Evolutionary conservation across 2,797 vertebrate genomes (phyloP).

Genomic region (Peromyscus melanophrys): DNA sequence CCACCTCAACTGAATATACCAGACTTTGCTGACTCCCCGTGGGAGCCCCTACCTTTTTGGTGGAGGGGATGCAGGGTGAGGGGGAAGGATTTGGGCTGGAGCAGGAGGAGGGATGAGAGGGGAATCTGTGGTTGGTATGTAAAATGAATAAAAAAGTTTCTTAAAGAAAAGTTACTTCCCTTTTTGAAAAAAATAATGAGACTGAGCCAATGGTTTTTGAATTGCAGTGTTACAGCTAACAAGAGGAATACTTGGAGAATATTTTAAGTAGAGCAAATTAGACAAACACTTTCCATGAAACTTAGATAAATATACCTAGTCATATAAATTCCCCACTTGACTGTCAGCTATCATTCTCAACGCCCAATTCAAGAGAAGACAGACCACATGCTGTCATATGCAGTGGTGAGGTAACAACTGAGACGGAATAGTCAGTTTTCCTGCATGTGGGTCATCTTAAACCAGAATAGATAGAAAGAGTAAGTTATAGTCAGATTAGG

Average conservation of each 20-base stretch:
- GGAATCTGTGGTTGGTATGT: no score
- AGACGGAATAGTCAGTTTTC: background rate
- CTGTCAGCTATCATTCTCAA: conserved; percentile 7
- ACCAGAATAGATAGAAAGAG: background rate
- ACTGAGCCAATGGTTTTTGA: background rate
- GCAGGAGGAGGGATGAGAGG: no score
- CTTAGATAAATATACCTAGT: background rate
- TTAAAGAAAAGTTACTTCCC: background rate
- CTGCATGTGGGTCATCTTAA: background rate
- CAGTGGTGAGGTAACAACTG: background rate
- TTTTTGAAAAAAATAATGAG: background rate
- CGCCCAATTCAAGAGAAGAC: background rate
- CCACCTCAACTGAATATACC: no score
- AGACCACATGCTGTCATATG: background rate
- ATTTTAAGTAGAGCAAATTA: background rate
- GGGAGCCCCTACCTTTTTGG: no score
- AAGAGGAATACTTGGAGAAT: background rate
- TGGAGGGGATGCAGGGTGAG: no score
- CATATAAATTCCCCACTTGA: background rate
- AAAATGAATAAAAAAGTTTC: no score
- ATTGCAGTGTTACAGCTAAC: background rate
- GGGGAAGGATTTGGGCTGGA: no score
- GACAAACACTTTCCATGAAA: conserved; percentile 21
- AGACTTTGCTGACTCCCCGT: no score
- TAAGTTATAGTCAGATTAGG: background rate